Base-by-base conservation (phyloP, 2,888 invertebrate genomes). In the Blera fallax region DNA sequence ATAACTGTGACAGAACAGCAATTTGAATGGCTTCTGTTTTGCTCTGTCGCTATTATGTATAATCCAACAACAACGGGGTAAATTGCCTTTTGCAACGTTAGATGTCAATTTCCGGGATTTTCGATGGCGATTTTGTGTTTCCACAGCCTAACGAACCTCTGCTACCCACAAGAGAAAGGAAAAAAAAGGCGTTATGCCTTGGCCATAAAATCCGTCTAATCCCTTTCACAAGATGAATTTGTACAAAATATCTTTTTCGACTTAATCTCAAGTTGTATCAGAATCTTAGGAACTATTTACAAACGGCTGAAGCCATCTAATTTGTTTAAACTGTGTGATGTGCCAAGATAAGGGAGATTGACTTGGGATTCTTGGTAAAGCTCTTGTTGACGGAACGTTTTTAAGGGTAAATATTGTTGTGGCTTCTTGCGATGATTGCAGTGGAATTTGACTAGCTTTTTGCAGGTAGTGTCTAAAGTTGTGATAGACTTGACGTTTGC, bases 1-100 rank as follows among this genome's bases (percentile, higher is more conserved):
- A 85, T 45, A 85, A 81, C 67, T 85, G 72, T 85, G 72, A 76
- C 85, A 85, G 27, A 81, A 62, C 27, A 14, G 54, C 64, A 45
- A 72, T 85, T 85, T 72, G 76, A 81, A 81, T 72, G 85, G 85
- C 77, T 85, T 85, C 85, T 48, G 45, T 18, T 16, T 50, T 67
- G 27, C 10, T 40, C 5, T 11, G 27, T 32, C 18, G 48, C 37
- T 24, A 48, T 24, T 62, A 45, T n/a, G n/a, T n/a, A n/a, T 16
- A 34, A 32, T 56, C 16, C 16, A 64, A 64, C 62, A 27, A 40
- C 45, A n/a, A 8, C 56, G 16, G 11, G 21, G 24, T 43, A 43
- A 76, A 48, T 62, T 62, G 27, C 62, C 45, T 70, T 82, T 77
- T 14, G 64, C 70, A 82, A 77, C 29, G 52, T 78, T 67, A 73